Conservation (phyloP, 2,797 vertebrate genomes). For the Picus viridis region DNA sequence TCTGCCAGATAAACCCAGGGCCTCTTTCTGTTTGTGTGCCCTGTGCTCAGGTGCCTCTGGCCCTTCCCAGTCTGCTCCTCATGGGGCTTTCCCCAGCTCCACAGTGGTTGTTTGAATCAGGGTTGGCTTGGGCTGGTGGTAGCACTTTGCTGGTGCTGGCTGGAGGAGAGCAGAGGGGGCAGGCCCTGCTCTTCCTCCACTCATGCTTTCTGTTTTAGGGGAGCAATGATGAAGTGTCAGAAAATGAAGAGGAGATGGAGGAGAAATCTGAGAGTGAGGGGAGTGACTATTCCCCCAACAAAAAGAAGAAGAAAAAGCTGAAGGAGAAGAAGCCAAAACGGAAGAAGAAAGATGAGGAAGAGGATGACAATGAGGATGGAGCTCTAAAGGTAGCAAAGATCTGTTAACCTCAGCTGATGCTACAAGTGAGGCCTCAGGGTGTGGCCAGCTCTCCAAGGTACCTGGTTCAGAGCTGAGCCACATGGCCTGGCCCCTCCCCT, state of each 20-base stretch:
- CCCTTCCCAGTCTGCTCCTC: neutral
- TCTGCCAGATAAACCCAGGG: neutral
- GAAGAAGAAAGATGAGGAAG: conserved; percentile 92
- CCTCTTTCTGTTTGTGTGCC: neutral
- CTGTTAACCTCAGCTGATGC: neutral
- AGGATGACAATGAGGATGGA: conserved; percentile 84
- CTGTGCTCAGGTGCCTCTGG: neutral
- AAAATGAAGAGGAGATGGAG: conserved; percentile 86
- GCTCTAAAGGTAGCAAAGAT: conserved; percentile 73
- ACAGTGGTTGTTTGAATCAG: accelerated
- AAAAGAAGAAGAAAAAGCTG: conserved; percentile 97
- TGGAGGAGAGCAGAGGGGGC: neutral
- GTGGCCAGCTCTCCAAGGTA: neutral
- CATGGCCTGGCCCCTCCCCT: neutral
- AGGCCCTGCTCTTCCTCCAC: neutral
- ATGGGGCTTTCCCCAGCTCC: neutral
- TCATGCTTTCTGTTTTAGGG: conserved; percentile 57
- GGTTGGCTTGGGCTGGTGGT: neutral
- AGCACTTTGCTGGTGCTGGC: accelerated
- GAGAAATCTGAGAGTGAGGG: conserved; percentile 93
- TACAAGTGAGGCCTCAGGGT: neutral
- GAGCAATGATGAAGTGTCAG: conserved; percentile 87
- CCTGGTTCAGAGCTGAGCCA: accelerated
- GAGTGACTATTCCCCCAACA: conserved; percentile 90
- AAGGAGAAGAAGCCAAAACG: conserved; percentile 92